phyloP scores from a whole-genome alignment of 2,113 vertebrate species.

The Mustela lutreola region DNA sequence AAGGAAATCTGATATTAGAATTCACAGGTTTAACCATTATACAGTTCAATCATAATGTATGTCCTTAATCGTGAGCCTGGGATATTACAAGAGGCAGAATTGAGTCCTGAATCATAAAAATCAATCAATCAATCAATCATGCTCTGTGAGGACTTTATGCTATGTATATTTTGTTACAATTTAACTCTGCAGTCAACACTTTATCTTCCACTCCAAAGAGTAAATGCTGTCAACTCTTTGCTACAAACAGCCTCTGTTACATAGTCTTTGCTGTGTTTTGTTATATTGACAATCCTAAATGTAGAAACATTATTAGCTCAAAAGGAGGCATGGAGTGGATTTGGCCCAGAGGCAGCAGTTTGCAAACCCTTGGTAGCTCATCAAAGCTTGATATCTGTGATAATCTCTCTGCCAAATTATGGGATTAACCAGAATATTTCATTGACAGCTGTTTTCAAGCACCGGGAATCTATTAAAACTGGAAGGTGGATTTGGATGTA shows the following conservation, averaged over 20 bases:
- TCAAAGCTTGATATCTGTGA: background rate
- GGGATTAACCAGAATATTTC: background rate
- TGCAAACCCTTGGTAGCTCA: background rate
- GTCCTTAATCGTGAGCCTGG: background rate
- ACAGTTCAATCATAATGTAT: accelerated
- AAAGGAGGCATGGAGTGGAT: background rate
- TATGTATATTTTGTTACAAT: background rate
- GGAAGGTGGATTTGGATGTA: background rate
- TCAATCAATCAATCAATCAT: background rate
- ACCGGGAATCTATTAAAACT: background rate
- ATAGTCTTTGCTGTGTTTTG: background rate
- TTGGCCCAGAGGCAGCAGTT: background rate
- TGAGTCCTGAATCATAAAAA: background rate
- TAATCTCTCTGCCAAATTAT: background rate
- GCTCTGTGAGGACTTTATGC: background rate
- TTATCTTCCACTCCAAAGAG: background rate
- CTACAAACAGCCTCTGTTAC: background rate
- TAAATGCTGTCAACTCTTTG: background rate
- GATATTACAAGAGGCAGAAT: background rate
- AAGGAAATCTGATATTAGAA: background rate
- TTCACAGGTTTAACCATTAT: background rate
- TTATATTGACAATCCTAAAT: background rate
- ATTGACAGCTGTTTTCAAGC: background rate
- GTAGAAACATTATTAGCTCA: background rate
- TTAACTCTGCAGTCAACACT: background rate